phyloP scores from a whole-genome alignment of 2,888 invertebrate genomes.

The Polymixis flavicincta region DNA sequence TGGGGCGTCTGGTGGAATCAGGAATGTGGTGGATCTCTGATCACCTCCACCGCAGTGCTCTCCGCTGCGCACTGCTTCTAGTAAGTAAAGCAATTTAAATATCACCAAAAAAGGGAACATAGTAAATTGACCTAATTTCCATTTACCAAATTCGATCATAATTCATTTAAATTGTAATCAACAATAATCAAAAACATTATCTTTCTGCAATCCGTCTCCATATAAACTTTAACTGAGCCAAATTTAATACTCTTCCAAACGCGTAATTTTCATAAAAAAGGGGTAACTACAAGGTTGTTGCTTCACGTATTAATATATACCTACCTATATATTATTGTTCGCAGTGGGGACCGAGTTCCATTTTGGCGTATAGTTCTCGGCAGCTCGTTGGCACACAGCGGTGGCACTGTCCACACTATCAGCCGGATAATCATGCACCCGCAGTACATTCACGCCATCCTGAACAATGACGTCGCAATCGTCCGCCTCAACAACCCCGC shows the following conservation, averaged over 20 bases:
- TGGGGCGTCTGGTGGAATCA: slow-evolving; percentile 70
- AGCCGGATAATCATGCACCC: slow-evolving; percentile 64
- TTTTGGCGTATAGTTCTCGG: slow-evolving; percentile 74
- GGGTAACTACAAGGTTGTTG: too few relatives aligned
- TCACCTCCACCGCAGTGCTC: slow-evolving; percentile 68
- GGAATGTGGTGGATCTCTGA: slow-evolving; percentile 74
- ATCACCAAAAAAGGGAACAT: too few relatives aligned
- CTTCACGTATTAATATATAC: too few relatives aligned
- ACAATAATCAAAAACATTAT: too few relatives aligned
- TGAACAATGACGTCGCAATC: slow-evolving; percentile 73
- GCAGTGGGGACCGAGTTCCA: slow-evolving; percentile 8
- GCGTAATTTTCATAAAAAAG: too few relatives aligned
- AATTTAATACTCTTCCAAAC: too few relatives aligned
- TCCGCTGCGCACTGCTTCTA: slow-evolving; percentile 78
- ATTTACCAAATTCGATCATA: too few relatives aligned
- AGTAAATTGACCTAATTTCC: too few relatives aligned
- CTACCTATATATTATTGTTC: slow-evolving; percentile 3
- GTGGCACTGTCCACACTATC: slow-evolving; percentile 65
- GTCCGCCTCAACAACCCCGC: slow-evolving; percentile 65
- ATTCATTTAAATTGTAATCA: too few relatives aligned
- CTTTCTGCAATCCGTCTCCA: too few relatives aligned
- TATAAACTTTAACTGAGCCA: too few relatives aligned
- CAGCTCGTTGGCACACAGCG: slow-evolving; percentile 61
- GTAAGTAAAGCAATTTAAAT: slow-evolving; percentile 66
- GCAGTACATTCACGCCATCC: slow-evolving; percentile 54